These are phyloP conservation scores for Paradisaea rubra DNA, from an alignment of 2,113 vertebrate genomes.

Conservation along the genomic window DNA sequence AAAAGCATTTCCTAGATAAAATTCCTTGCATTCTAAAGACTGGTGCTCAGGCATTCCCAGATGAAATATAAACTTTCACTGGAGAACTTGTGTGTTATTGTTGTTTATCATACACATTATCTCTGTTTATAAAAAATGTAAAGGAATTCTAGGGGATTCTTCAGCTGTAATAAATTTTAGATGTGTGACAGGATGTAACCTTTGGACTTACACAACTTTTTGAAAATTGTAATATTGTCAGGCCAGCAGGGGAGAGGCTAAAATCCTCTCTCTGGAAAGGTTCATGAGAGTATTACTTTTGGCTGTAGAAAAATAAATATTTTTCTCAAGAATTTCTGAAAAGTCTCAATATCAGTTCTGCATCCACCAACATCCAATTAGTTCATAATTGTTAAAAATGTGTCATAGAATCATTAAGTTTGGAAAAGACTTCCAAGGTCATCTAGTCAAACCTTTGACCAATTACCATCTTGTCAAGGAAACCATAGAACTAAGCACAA, in stretches of 20 bases:
- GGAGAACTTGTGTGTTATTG: not conserved
- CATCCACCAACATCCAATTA: accelerated
- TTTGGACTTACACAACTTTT: not conserved
- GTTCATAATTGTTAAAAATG: not conserved
- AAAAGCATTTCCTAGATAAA: not conserved
- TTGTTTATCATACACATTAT: not conserved
- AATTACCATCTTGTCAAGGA: not conserved
- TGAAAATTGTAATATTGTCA: not conserved
- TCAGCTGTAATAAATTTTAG: not conserved
- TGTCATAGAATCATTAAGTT: not conserved
- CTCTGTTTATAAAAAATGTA: not conserved
- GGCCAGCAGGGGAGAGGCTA: accelerated
- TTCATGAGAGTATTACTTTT: not conserved
- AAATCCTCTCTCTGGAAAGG: not conserved
- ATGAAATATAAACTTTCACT: not conserved
- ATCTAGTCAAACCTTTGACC: not conserved
- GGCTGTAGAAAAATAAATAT: not conserved
- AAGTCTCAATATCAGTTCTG: not conserved
- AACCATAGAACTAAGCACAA: not conserved
- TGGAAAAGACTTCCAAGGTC: not conserved
- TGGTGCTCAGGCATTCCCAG: not conserved
- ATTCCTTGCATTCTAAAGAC: not conserved
- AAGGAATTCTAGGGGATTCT: not conserved
- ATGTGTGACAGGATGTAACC: not conserved
- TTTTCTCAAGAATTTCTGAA: not conserved